Evolutionary conservation across 2,797 vertebrate genomes (phyloP), one percentile per base, ranked within the genome.

Genomic region (Anableps anableps): DNA sequence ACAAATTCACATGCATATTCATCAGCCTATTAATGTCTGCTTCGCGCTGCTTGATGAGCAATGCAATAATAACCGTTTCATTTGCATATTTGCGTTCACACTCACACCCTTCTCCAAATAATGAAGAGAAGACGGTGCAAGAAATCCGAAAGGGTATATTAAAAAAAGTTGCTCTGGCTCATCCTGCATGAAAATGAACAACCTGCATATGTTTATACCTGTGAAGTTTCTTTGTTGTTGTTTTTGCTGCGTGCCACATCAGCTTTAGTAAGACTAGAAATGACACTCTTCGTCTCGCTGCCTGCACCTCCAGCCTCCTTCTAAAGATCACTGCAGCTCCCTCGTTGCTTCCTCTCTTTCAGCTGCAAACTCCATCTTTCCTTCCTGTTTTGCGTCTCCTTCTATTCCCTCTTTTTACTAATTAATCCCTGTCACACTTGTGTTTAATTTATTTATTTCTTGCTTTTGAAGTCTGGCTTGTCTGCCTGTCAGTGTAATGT

Each of bases 1-100:
- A 99, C 98, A 98, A 99, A 98, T 98, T 98, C 96, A 95, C 98
- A 99, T 99, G 97, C 97, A 99, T 99, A 99, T 99, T 99, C 98
- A 99, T 98, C 97, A 98, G 98, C 97, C 97, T 97, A 99, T 99
- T 99, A 97, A 98, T 97, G 97, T 98, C 97, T 97, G 96, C 97
- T 97, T 97, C 95, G 97, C 95, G 97, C 97, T 96, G 97, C 97
- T 97, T 98, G 97, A 98, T 97, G 97, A 98, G 97, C 97, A 97
- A 96, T 97, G 97, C 95, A 95, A 97, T 98, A 98, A 98, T 98
- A 98, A 98, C 97, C 96, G 96, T 96, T 96, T 98, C 96, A 99
- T 98, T 98, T 97, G 97, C 98, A 99, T 99, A 97, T 96, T 96
- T 97, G 96, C 96, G 95, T 97, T 97, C 97, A 86, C 96, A 95